phyloP scores from a whole-genome alignment of 1,140 invertebrate species.

The Euwallacea similis region DNA sequence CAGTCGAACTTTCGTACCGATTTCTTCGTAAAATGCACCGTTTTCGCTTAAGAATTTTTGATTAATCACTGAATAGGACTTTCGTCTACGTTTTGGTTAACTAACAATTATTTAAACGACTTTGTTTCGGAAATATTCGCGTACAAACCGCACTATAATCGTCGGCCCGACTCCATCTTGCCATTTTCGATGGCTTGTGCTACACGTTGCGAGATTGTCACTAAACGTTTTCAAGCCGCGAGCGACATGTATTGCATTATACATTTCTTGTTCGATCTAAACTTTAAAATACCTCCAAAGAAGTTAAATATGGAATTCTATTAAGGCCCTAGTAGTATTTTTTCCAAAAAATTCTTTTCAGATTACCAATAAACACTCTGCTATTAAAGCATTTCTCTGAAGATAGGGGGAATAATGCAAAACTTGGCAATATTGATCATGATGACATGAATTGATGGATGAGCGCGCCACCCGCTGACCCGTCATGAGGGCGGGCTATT shows the following conservation, averaged over 20 bases:
- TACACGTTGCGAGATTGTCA: not conserved
- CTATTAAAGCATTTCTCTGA: not conserved
- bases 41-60: not conserved
- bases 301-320: not conserved
- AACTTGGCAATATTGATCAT: not conserved
- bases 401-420: not conserved
- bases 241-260: not conserved
- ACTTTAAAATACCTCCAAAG: not conserved
- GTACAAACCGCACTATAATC: conserved; percentile 52
- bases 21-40: conserved; percentile 19
- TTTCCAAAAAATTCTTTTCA: not conserved
- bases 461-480: not conserved
- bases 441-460: not conserved
- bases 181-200: conserved; percentile 51
- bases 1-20: conserved; percentile 40
- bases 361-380: not conserved
- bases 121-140: conserved; percentile 50
- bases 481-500: not conserved
- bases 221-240: not conserved
- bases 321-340: not conserved
- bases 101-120: conserved; percentile 43
- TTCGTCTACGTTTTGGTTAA: conserved; percentile 21
- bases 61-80: not conserved
- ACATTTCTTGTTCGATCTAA: not conserved
- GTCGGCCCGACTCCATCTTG: conserved; percentile 54